phyloP scores from a whole-genome alignment of 2,888 invertebrate species.

The Zelleria hepariella region DNA sequence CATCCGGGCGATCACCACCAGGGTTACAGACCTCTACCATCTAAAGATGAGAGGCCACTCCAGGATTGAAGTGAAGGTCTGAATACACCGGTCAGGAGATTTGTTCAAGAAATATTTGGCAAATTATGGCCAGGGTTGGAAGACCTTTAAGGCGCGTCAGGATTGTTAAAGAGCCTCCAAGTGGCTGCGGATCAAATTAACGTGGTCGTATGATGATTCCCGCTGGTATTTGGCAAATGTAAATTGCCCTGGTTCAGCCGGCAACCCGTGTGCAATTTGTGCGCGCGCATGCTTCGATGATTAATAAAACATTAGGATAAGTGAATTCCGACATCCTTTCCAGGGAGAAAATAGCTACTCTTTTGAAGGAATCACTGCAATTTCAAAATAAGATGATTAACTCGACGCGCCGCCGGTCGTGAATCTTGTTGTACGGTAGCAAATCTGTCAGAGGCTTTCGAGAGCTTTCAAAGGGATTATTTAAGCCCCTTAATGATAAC shows the following conservation, averaged over 20 bases:
- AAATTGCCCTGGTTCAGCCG: not conserved
- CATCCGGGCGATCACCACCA: slow-evolving; percentile 4
- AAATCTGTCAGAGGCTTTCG: not conserved
- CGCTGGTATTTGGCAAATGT: not conserved
- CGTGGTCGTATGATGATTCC: not conserved
- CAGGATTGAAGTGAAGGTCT: not conserved
- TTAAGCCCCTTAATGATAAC: not conserved
- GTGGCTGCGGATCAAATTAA: not conserved
- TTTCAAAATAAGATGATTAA: not conserved
- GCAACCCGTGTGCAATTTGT: not conserved
- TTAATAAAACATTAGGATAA: not conserved
- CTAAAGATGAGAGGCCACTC: not conserved
- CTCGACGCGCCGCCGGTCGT: not conserved
- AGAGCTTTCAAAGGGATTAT: not conserved
- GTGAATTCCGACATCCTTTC: not conserved
- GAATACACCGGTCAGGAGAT: not conserved
- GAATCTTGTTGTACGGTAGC: not conserved
- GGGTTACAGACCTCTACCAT: not conserved
- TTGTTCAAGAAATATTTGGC: not conserved
- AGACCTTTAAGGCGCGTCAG: not conserved
- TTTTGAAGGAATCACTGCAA: not conserved
- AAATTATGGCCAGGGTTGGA: not conserved
- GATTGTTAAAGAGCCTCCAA: not conserved
- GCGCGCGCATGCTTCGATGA: not conserved
- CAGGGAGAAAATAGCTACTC: not conserved